phyloP scores from a whole-genome alignment of 2,797 vertebrate species.

The Varecia variegata region DNA sequence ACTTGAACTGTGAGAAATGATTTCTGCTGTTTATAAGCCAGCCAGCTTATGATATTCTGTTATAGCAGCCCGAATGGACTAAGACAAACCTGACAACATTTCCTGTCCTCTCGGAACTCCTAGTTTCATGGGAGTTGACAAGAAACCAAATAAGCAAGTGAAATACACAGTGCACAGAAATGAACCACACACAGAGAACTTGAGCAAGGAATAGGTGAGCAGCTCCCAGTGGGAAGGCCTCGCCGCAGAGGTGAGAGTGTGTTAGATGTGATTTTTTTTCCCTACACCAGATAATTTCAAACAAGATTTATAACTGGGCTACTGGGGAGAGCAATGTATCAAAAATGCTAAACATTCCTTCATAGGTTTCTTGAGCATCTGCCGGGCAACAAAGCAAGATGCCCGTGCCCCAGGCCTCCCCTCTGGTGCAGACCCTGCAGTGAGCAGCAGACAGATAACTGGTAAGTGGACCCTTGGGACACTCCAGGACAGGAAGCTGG shows the following conservation, averaged over 20 bases:
- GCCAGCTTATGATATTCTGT: neutral
- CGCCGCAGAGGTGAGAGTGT: too few species aligned
- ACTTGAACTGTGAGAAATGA: neutral
- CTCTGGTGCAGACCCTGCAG: too few species aligned
- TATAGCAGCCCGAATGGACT: neutral
- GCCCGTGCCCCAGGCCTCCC: neutral
- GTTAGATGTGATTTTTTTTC: neutral
- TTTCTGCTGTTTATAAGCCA: neutral
- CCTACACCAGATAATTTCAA: neutral
- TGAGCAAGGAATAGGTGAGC: neutral
- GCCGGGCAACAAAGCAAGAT: neutral
- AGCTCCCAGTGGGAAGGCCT: neutral
- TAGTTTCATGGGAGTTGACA: too few species aligned
- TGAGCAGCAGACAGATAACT: accelerated
- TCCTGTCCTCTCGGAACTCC: neutral
- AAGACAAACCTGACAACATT: neutral
- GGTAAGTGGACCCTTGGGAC: too few species aligned
- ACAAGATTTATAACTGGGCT: neutral
- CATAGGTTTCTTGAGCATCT: neutral
- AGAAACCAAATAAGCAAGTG: neutral
- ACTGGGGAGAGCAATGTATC: neutral
- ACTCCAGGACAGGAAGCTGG: accelerated
- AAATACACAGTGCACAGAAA: neutral
- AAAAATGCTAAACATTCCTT: neutral
- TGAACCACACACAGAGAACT: accelerated